Conservation (phyloP, 2,888 invertebrate genomes). For the Alcis repandata region DNA sequence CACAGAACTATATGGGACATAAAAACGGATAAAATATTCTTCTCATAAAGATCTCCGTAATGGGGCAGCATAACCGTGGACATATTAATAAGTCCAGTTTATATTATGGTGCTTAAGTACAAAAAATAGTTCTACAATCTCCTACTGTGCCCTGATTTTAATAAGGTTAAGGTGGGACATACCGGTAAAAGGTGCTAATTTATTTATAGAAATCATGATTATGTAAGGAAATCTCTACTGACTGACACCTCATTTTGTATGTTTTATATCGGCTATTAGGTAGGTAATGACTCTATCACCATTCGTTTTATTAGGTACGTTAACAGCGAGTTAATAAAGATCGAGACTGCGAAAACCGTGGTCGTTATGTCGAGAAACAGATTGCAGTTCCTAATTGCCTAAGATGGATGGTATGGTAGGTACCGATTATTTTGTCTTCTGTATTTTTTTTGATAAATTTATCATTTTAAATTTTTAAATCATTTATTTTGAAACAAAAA, state of each 20-base stretch:
- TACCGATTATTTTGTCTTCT: too few relatives aligned
- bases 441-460: too few relatives aligned
- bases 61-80: conserved; percentile 36
- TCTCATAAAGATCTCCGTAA: conserved; percentile 36
- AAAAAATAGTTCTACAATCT: conserved; percentile 17
- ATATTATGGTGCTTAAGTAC: conserved; percentile 22
- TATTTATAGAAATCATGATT: not conserved
- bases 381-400: too few relatives aligned
- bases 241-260: not conserved
- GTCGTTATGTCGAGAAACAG: too few relatives aligned
- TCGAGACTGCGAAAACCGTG: too few relatives aligned
- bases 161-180: conserved; percentile 12
- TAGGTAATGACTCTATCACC: too few relatives aligned
- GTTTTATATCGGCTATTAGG: not conserved
- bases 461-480: too few relatives aligned
- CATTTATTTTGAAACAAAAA: too few relatives aligned
- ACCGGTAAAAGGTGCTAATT: conserved; percentile 9
- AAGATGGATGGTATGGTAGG: too few relatives aligned
- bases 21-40: conserved; percentile 37
- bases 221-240: not conserved
- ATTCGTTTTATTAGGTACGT: too few relatives aligned
- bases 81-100: conserved; percentile 30
- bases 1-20: conserved; percentile 32
- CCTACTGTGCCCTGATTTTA: conserved; percentile 4
- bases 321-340: too few relatives aligned